Conservation (phyloP, 2,113 vertebrate species). For the Oxyura jamaicensis region DNA sequence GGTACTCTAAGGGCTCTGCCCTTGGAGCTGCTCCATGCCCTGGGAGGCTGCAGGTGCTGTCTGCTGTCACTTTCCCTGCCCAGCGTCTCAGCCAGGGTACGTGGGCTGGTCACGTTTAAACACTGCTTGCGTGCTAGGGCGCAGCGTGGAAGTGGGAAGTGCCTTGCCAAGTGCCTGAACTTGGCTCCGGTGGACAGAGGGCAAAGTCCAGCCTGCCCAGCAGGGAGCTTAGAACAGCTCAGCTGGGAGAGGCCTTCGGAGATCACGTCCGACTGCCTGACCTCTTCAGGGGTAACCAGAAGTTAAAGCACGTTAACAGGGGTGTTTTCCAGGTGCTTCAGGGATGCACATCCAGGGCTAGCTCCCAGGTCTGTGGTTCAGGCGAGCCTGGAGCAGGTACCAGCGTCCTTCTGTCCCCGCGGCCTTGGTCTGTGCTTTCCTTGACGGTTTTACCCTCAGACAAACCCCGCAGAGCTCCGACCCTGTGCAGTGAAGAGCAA, state of each 20-base stretch:
- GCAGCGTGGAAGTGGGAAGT: not conserved
- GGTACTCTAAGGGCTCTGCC: not conserved
- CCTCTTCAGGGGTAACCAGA: not conserved
- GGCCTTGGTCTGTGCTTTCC: not conserved
- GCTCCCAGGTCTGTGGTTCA: not conserved
- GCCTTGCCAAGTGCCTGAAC: not conserved
- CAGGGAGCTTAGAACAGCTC: not conserved
- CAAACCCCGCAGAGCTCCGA: constrained; percentile 56
- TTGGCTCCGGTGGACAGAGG: not conserved
- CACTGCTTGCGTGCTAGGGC: not conserved
- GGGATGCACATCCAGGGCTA: accelerated
- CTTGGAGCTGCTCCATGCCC: not conserved
- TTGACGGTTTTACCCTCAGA: constrained; percentile 69
- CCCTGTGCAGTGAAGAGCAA: constrained; percentile 59
- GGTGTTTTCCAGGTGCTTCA: not conserved
- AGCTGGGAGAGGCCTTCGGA: not conserved
- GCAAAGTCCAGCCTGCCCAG: not conserved
- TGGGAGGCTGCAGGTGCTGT: not conserved
- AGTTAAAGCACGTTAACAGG: not conserved
- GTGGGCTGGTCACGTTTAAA: not conserved
- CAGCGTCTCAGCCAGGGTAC: not conserved
- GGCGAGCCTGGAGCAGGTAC: not conserved
- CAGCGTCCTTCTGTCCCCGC: not conserved
- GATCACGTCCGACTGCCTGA: not conserved
- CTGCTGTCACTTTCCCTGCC: not conserved